Evolutionary conservation across 2,888 invertebrate genomes (phyloP), one percentile per base, ranked within the genome.

Genomic region (Stomorhina lunata): DNA sequence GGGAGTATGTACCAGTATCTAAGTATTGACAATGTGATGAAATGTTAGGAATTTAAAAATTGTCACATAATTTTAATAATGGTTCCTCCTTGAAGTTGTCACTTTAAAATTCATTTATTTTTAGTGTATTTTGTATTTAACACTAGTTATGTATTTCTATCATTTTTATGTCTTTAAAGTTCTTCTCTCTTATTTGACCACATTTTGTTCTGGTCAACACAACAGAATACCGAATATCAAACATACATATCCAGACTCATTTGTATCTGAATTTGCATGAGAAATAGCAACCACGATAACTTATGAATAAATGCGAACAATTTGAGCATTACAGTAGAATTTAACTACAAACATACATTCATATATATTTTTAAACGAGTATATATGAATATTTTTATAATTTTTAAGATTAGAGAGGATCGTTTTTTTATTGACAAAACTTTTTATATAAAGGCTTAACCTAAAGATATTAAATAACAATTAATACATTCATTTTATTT

Each of bases 141-240:
- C 6, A 48, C 32, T 32, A 45, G 32, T 32, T 65, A 20, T 6
- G 4, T 12, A 45, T 45, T 45, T 32, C 29, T 32, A 48, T 32
- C 17, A 27, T 1, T 29, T 48, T 32, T n/a, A n/a, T 48, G 3
- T 20, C 20, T 32, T 48, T n/a, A 48, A 43, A 43, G 27, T 40
- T 61, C 15, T 40, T 59, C 6, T 43, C n/a, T n/a, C 15, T 53
- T 45, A n/a, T 15, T 61, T 40, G 29, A 68, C 68, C 68, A 68
- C 68, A 77, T 50, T 68, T 68, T 77, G 76, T 53, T 77, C 22
- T 68, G 68, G 76, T 53, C 15, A 76, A 29, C 50, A 29, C 29
- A 40, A n/a, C 5, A 22, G 0, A 29, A 29, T 4, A 4, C 1
- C 7, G 5, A 12, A 57, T 2, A 43, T 12, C 43, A 17, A 57